A percentile compares a stretch with the other conserved stretches of the same genome.
Conservation (phyloP, 1,140 invertebrate genomes). For the Anastrepha obliqua region DNA sequence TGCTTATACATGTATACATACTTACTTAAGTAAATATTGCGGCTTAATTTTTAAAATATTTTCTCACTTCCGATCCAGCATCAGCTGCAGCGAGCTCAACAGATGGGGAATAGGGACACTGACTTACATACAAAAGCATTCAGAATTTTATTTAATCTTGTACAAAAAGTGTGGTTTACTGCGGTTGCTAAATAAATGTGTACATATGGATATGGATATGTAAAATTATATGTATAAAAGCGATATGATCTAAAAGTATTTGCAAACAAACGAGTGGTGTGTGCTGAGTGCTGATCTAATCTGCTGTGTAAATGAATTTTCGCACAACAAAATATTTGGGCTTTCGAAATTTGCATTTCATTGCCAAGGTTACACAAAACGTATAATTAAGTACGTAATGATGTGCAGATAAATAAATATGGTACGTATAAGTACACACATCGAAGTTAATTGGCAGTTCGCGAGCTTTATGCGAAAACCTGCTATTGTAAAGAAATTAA, state of each 20-base stretch:
- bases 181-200: neutral
- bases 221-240: neutral
- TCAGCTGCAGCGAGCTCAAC: neutral
- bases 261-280: neutral
- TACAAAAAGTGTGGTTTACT: neutral
- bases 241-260: conserved; percentile 12
- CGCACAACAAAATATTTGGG: neutral
- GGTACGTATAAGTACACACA: neutral
- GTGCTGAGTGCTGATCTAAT: conserved; percentile 1
- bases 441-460: conserved; percentile 3
- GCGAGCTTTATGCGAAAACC: neutral
- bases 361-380: conserved; percentile 23
- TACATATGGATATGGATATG: neutral
- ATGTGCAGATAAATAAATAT: neutral
- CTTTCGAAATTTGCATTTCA: conserved; percentile 37
- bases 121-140: neutral
- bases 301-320: conserved; percentile 22
- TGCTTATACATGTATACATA: neutral
- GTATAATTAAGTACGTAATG: neutral
- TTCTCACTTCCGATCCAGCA: neutral
- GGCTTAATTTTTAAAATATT: neutral
- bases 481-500: neutral
- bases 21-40: neutral
- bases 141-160: neutral
- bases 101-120: neutral